phyloP scores from a whole-genome alignment of 2,888 invertebrate species.

The Aspidapion aeneum region DNA sequence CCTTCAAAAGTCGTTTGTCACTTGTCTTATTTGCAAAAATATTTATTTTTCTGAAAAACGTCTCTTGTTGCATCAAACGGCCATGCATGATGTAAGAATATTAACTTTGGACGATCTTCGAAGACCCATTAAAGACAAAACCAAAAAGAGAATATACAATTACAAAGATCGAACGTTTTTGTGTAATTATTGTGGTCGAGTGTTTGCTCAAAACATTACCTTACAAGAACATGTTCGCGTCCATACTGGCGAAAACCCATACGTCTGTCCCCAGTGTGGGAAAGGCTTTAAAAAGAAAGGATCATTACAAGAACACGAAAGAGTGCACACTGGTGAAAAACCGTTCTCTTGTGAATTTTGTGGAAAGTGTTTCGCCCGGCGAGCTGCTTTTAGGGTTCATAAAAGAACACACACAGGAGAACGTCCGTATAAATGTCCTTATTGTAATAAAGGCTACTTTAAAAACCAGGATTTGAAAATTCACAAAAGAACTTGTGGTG shows the following conservation, averaged over 20 bases:
- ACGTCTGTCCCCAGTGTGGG: constrained; percentile 49
- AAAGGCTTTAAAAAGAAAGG: constrained; percentile 49
- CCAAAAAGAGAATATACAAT: no score
- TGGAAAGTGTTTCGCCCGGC: no score
- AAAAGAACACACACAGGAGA: constrained; percentile 40
- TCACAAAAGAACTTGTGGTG: constrained; percentile 50
- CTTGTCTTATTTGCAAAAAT: constrained; percentile 53
- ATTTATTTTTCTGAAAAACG: constrained; percentile 49
- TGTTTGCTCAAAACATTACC: constrained; percentile 37
- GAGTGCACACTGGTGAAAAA: constrained; percentile 46
- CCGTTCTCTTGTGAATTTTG: constrained; percentile 41
- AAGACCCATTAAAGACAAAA: constrained; percentile 29
- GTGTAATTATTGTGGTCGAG: constrained; percentile 41
- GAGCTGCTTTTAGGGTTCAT: constrained; percentile 36
- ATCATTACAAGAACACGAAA: constrained; percentile 31
- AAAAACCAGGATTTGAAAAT: constrained; percentile 55
- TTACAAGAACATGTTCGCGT: constrained; percentile 40
- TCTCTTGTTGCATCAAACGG: constrained; percentile 38
- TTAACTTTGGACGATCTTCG: constrained; percentile 49
- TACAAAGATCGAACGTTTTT: constrained; percentile 49
- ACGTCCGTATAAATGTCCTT: constrained; percentile 49
- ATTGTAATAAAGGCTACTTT: constrained; percentile 56
- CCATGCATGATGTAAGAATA: constrained; percentile 42
- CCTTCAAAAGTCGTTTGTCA: constrained; percentile 51
- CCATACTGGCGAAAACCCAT: constrained; percentile 53